A percentile compares a stretch with the other conserved stretches of the same genome.
Conservation (phyloP, 1,140 invertebrate genomes). For the Delia radicum region DNA sequence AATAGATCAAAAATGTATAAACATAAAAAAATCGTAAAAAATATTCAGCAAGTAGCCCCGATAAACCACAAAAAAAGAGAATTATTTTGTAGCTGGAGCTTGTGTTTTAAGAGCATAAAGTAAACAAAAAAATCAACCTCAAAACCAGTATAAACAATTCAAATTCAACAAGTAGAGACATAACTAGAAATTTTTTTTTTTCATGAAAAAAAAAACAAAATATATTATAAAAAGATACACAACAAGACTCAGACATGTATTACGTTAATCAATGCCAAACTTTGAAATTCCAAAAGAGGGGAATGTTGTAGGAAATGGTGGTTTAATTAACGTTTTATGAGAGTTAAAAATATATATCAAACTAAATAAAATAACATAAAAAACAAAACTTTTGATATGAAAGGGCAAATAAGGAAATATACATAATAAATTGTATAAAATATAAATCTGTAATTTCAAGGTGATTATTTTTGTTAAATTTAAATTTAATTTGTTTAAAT, state of each 20-base stretch:
- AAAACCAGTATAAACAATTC: constrained; percentile 1
- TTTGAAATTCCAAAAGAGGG: neutral
- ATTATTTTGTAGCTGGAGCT: neutral
- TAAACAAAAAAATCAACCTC: neutral
- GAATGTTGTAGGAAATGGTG: neutral
- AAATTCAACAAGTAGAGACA: constrained; percentile 4
- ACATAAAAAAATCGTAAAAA: neutral
- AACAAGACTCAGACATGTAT: neutral
- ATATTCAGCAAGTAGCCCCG: neutral
- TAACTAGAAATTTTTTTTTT: neutral
- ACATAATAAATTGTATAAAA: neutral
- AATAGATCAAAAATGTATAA: neutral
- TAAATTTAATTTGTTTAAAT: no score
- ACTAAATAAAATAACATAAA: neutral
- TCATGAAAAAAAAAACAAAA: neutral
- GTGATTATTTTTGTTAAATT: no score
- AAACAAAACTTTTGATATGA: neutral
- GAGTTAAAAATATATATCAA: no score
- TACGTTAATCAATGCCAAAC: constrained; percentile 1
- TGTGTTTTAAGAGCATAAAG: neutral
- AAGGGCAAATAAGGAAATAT: neutral
- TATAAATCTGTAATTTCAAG: neutral
- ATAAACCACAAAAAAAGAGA: neutral
- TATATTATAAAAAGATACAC: neutral
- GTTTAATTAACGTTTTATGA: neutral